These are phyloP conservation scores for Lycocerus yunnanus DNA, from an alignment of 2,888 invertebrate species.

Conservation along the genomic window DNA sequence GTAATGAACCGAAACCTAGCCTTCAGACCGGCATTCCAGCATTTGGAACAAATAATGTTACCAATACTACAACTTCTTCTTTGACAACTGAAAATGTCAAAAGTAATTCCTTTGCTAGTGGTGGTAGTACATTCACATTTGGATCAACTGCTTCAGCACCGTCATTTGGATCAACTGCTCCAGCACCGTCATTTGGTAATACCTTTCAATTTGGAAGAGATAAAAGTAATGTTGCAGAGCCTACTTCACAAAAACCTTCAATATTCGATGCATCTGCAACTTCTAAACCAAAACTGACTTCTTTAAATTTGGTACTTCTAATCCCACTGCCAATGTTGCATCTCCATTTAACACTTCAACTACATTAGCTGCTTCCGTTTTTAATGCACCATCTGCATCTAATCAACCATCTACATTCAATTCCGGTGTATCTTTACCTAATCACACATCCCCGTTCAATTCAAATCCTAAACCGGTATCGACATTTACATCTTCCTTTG, in stretches of 20 bases:
- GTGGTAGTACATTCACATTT: not conserved
- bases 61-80: not conserved
- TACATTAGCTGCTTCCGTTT: slow-evolving; percentile 14
- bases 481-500: not conserved
- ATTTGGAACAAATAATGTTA: not conserved
- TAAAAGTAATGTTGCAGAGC: not conserved
- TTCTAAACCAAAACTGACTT: not conserved
- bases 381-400: slow-evolving; percentile 10
- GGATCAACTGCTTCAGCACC: not conserved
- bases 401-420: slow-evolving; percentile 6
- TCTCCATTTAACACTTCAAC: not conserved
- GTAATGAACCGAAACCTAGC: not conserved
- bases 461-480: not conserved
- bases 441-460: not conserved
- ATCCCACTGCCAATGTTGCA: not conserved
- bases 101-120: not conserved
- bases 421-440: not conserved
- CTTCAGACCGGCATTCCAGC: not conserved
- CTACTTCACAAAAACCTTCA: not conserved
- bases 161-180: not conserved
- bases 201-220: not conserved
- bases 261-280: not conserved
- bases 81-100: not conserved
- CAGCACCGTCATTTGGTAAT: not conserved
- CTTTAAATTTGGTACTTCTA: slow-evolving; percentile 9